Percentiles rank a stretch among this genome's conserved stretches.
These are phyloP conservation scores for Mesocentrotus franciscanus DNA, from an alignment of 53 echinoderm and acorn worm genomes.

Conservation along the genomic window DNA sequence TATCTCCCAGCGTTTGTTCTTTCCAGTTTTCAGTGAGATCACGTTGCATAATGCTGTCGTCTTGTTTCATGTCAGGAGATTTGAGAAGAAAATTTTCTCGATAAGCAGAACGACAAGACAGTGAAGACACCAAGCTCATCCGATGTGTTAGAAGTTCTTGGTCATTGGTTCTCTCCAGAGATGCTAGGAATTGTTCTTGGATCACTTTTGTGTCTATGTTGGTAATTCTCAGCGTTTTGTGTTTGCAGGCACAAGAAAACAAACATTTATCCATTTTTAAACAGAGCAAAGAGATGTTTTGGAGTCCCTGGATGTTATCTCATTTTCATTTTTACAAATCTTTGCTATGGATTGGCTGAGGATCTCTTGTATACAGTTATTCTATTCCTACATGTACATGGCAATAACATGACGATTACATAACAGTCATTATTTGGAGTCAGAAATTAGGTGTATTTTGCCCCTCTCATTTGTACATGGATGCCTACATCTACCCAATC, in stretches of 20 bases:
- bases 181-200: not conserved
- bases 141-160: not conserved
- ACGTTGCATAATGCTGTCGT: conserved; percentile 47
- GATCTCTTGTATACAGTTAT: not conserved
- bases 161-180: not conserved
- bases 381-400: not conserved
- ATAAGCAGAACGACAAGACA: not conserved
- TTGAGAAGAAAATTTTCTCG: not conserved
- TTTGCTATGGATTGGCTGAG: not conserved
- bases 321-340: not conserved
- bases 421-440: not conserved
- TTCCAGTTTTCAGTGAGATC: not conserved
- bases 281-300: not conserved
- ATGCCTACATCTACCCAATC: not conserved
- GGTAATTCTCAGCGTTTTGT: not conserved
- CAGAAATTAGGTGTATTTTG: not conserved
- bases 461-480: not conserved
- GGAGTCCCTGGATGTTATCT: not conserved
- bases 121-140: not conserved
- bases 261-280: not conserved
- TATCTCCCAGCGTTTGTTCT: conserved; percentile 36
- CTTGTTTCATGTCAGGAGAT: conserved; percentile 13
- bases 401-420: not conserved
- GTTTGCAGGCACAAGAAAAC: not conserved
- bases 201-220: not conserved